Conservation (phyloP, 2,888 invertebrate genomes). For the Cheilosia scutellata region DNA sequence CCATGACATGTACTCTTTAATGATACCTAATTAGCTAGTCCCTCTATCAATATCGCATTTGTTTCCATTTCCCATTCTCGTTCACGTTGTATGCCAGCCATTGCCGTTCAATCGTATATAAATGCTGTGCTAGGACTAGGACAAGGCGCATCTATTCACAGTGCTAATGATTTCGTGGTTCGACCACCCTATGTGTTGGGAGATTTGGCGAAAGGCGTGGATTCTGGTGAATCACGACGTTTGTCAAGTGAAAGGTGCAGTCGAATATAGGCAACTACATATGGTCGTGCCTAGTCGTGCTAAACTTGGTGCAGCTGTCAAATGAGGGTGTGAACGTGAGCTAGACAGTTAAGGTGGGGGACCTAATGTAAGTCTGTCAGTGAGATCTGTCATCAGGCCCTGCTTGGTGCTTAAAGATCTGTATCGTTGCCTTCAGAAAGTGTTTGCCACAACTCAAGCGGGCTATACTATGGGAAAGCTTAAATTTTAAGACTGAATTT, state of each 20-base stretch:
- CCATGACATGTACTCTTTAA: conserved; percentile 74
- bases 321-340: neutral
- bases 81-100: neutral
- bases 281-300: neutral
- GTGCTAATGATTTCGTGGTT: conserved; percentile 29
- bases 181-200: conserved; percentile 31
- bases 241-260: conserved; percentile 46
- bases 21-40: conserved; percentile 74
- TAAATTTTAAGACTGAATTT: too few relatives aligned
- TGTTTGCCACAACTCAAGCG: too few relatives aligned
- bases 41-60: conserved; percentile 72
- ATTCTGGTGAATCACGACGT: conserved; percentile 11
- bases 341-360: too few relatives aligned
- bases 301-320: neutral
- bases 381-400: too few relatives aligned
- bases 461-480: too few relatives aligned
- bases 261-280: neutral
- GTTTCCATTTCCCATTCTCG: conserved; percentile 51
- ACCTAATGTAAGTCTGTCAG: too few relatives aligned
- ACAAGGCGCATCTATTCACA: neutral
- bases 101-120: neutral
- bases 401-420: too few relatives aligned
- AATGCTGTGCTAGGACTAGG: neutral
- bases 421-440: too few relatives aligned
- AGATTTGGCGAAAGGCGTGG: conserved; percentile 39